A percentile compares a stretch with the other conserved stretches of the same genome.
phyloP scores from a whole-genome alignment of 1,140 invertebrate species.

The Lutraria rhynchaena region DNA sequence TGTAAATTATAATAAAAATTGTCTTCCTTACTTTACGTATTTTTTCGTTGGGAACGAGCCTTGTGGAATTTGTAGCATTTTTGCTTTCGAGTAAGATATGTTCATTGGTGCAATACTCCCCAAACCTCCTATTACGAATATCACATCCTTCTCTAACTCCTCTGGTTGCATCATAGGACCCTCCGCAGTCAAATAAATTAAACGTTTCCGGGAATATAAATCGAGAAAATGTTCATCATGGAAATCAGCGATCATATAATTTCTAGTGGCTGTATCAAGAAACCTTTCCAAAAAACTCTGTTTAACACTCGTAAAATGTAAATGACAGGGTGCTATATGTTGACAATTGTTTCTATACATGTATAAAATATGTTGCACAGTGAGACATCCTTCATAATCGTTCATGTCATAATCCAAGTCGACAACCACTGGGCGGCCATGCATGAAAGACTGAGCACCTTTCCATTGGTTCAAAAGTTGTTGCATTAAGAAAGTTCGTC shows the following conservation, averaged over 20 bases:
- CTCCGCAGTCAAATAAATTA: slow-evolving; percentile 15
- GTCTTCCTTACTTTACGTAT: slow-evolving; percentile 4
- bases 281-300: neutral
- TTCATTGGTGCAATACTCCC: neutral
- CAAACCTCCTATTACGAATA: slow-evolving; percentile 1
- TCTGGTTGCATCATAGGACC: neutral
- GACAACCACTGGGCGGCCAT: neutral
- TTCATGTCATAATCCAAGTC: slow-evolving; percentile 2
- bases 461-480: neutral
- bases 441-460: neutral
- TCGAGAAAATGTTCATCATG: neutral
- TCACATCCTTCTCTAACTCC: neutral
- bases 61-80: neutral
- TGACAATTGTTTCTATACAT: neutral
- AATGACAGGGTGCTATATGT: slow-evolving; percentile 7
- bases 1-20: neutral
- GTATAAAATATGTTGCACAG: neutral
- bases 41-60: neutral
- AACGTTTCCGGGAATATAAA: neutral
- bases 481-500: neutral
- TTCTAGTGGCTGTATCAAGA: neutral
- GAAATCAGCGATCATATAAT: slow-evolving; percentile 7
- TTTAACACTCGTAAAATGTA: slow-evolving; percentile 22
- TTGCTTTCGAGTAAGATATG: neutral
- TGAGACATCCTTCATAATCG: neutral